Percentiles rank a stretch among this genome's conserved stretches.
phyloP scores from a whole-genome alignment of 1,140 invertebrate genomes.

The Phortica variegata region DNA sequence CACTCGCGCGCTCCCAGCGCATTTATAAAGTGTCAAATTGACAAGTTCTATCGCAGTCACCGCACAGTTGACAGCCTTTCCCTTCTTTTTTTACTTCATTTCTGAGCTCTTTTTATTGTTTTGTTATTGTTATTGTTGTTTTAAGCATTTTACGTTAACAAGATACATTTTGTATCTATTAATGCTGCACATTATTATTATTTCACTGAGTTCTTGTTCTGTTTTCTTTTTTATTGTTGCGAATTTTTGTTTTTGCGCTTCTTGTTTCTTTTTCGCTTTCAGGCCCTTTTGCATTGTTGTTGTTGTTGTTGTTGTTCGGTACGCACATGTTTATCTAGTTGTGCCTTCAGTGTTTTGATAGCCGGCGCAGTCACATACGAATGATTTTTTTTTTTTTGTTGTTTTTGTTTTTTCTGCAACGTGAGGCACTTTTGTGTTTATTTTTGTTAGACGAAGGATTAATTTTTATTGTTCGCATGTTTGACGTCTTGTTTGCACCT shows the following conservation, averaged over 20 bases:
- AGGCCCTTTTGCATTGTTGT: neutral
- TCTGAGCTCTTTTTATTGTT: slow-evolving; percentile 5
- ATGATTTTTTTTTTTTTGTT: no score
- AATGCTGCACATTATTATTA: no score
- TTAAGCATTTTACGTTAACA: slow-evolving; percentile 34
- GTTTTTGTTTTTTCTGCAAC: neutral
- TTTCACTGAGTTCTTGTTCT: neutral
- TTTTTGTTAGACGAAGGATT: slow-evolving; percentile 15
- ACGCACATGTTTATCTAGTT: neutral
- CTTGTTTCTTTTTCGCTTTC: neutral
- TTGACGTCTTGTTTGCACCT: slow-evolving; percentile 22
- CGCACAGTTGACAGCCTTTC: no score
- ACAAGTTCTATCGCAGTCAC: slow-evolving; percentile 29
- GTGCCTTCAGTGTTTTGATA: no score
- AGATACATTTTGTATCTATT: slow-evolving; percentile 22
- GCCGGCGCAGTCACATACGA: no score
- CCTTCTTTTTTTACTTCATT: slow-evolving; percentile 6
- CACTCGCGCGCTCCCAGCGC: no score
- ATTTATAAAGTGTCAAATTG: slow-evolving; percentile 54
- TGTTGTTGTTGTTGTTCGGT: no score
- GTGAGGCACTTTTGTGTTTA: slow-evolving; percentile 23
- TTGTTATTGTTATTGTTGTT: slow-evolving; percentile 22
- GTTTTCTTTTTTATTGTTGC: neutral
- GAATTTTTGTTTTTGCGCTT: neutral
- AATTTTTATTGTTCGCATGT: slow-evolving; percentile 13